Evolutionary conservation across 37 sponge, comb jelly and placozoan genomes (phyloP).

Genomic region (Geodia barretti): DNA sequence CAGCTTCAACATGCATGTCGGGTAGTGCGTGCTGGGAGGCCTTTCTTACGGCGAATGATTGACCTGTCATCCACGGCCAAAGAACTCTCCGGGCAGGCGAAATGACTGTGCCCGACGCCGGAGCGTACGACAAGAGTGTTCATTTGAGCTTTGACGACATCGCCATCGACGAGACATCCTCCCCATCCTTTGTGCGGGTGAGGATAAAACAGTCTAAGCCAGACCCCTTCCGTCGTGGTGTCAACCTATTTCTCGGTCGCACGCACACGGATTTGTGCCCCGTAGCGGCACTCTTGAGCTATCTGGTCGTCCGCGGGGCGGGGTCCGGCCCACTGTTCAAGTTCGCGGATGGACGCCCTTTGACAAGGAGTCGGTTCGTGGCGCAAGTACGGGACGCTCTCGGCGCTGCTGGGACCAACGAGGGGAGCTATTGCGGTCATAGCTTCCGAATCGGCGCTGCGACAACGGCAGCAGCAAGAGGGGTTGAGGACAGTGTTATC

Average conservation of each 20-base stretch:
- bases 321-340: not conserved
- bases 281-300: not conserved
- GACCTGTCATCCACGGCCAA: not conserved
- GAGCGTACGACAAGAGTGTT: not conserved
- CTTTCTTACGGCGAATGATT: conserved; percentile 13
- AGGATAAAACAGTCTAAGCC: not conserved
- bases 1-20: conserved; percentile 20
- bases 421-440: not conserved
- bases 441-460: not conserved
- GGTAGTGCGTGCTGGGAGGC: conserved; percentile 4
- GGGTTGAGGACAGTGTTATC: not conserved
- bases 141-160: conserved; percentile 9
- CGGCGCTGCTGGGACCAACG: not conserved
- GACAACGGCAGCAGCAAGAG: not conserved
- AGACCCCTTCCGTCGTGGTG: conserved; percentile 8
- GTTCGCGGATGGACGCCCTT: not conserved
- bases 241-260: not conserved
- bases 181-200: not conserved
- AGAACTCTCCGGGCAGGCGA: too few species aligned
- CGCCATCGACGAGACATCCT: not conserved
- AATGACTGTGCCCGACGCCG: not conserved
- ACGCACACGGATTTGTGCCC: conserved; percentile 1
- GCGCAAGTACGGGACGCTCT: not conserved
- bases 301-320: not conserved
- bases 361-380: not conserved